These are phyloP conservation scores for Limnodromus scolopaceus DNA, from an alignment of 2,797 vertebrate genomes.

Conservation along the genomic window DNA sequence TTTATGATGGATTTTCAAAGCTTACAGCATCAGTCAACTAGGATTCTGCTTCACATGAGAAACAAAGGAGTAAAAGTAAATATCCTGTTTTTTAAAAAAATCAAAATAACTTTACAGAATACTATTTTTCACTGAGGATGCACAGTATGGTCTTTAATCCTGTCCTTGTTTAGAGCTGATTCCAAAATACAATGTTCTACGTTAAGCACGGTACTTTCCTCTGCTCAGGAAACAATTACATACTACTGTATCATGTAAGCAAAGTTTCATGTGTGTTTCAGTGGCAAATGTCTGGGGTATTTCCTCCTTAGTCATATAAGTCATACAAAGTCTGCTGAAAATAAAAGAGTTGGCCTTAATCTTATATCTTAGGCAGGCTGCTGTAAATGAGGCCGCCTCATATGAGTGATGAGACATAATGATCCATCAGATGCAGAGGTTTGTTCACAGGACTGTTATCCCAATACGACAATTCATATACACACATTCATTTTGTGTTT, in stretches of 20 bases:
- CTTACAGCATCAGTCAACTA: not conserved
- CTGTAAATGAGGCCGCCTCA: not conserved
- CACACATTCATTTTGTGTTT: not conserved
- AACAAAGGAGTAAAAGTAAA: not conserved
- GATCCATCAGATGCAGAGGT: not conserved
- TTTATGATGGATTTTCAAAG: not conserved
- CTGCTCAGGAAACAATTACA: not conserved
- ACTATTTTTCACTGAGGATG: not conserved
- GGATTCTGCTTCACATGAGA: not conserved
- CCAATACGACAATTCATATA: not conserved
- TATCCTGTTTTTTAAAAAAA: not conserved
- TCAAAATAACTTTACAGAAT: not conserved
- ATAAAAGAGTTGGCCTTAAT: not conserved
- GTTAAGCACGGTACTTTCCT: not conserved
- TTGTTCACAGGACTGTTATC: not conserved
- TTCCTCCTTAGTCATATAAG: not conserved
- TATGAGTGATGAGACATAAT: not conserved
- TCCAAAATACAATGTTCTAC: not conserved
- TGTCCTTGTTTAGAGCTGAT: not conserved
- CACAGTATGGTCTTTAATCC: not conserved
- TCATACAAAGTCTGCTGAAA: not conserved
- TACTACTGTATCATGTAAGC: rapidly evolving
- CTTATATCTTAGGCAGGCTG: not conserved
- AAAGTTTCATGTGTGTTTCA: not conserved
- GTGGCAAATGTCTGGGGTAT: not conserved